Evolutionary conservation across 1,140 invertebrate genomes (phyloP), one percentile per base, ranked within the genome.

Genomic region (Scaptomyza graminum): DNA sequence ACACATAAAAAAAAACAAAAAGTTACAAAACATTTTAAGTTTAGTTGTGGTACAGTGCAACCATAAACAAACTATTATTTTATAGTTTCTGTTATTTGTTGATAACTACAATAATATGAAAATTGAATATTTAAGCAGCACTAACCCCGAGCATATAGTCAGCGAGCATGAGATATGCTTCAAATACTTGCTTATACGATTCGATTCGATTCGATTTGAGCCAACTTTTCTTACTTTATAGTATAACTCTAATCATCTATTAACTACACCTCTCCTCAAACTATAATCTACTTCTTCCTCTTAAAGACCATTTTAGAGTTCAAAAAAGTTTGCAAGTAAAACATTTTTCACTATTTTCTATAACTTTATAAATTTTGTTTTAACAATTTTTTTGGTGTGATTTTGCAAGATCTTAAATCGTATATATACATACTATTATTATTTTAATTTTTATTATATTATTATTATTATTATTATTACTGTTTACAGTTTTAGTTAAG

Each of bases 361-460:
- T 64, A 34, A 31, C 28, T 31, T 31, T 31, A 7, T 31, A 31
- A 31, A 70, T 64, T 73, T 78, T 78, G 54, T 74, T 74, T 76
- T 73, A 69, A 67, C 56, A 66, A 75, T 70, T 79, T 75, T 77
- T 79, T 88, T 87, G 78, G 78, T 88, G 83, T 87, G 82, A 87
- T 87, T 79, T 78, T 87, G 78, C 71, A 79, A 87, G 82, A 87
- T 87, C 82, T 87, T 87, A 79, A 81, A 87, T 67, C 59, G 61
- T 66, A 81, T 78, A 56, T 65, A 82, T 77, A 46, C 70, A 70
- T 81, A 81, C 57, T 56, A 76, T 77, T 79, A 85, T 81, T 56
- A 78, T 67, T 25, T 61, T 52, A 31, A 71, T 73, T 41, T 74
- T 68, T 59, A 71, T 80, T 65, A 76, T 76, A 73, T 56, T 56